These are phyloP conservation scores for Mythimna lalbum DNA, from an alignment of 2,888 invertebrate genomes.

Conservation along the genomic window DNA sequence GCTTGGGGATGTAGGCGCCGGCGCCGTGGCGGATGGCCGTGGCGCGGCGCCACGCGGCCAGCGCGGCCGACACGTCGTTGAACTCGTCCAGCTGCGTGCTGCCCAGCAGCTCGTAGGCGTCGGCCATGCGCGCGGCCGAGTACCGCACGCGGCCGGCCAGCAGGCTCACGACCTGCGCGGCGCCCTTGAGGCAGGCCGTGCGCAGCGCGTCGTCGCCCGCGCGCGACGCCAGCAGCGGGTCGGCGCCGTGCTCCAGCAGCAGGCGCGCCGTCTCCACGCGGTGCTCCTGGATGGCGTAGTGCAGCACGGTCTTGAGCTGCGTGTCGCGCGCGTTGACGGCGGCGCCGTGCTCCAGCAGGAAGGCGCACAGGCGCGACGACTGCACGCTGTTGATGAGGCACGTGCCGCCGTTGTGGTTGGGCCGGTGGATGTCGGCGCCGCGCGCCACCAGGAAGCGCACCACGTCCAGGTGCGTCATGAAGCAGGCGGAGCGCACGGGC, in stretches of 20 bases:
- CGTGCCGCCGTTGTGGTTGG: slow-evolving; percentile 98
- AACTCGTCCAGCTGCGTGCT: slow-evolving; percentile 97
- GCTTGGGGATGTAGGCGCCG: slow-evolving; percentile 67
- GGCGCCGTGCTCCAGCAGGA: slow-evolving; percentile 95
- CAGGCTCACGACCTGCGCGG: slow-evolving; percentile 92
- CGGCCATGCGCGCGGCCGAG: slow-evolving; percentile 93
- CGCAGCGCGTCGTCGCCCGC: slow-evolving; percentile 97
- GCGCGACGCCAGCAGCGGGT: slow-evolving; percentile 94
- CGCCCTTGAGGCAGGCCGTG: slow-evolving; percentile 94
- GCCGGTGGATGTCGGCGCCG: slow-evolving; percentile 95
- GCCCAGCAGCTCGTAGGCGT: slow-evolving; percentile 96
- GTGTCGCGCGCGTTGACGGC: slow-evolving; percentile 96
- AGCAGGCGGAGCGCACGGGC: slow-evolving; percentile 97
- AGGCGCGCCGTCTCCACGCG: slow-evolving; percentile 95
- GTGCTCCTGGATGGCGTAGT: slow-evolving; percentile 96
- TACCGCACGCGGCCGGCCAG: slow-evolving; percentile 92
- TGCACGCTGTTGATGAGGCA: slow-evolving; percentile 98
- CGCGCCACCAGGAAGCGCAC: slow-evolving; percentile 94
- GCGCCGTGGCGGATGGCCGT: slow-evolving; percentile 73
- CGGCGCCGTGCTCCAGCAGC: slow-evolving; percentile 94
- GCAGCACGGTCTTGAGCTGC: slow-evolving; percentile 97
- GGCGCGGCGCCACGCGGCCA: slow-evolving; percentile 95
- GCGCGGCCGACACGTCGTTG: slow-evolving; percentile 93
- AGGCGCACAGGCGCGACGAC: slow-evolving; percentile 95
- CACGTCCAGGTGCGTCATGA: slow-evolving; percentile 96